These are phyloP conservation scores for Campoletis raptor DNA, from an alignment of 2,888 invertebrate genomes.

Conservation along the genomic window DNA sequence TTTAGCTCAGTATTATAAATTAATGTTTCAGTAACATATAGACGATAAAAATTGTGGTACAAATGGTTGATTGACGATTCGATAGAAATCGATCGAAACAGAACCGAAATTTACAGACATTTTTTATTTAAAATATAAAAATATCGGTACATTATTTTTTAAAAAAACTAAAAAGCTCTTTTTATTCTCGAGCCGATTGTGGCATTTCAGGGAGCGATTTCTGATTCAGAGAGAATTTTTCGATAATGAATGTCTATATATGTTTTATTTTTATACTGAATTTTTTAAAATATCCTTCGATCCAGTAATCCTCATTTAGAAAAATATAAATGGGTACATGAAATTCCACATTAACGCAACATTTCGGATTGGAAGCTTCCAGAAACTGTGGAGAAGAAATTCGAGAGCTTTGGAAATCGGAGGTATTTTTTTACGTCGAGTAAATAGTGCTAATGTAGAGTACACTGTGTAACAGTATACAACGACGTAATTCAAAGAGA, in stretches of 20 bases:
- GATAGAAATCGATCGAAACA: not conserved
- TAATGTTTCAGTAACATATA: too few species aligned
- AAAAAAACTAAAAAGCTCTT: not conserved
- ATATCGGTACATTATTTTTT: not conserved
- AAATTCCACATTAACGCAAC: conserved; percentile 2
- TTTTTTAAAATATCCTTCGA: not conserved
- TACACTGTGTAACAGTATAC: conserved; percentile 30
- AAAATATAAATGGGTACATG: not conserved
- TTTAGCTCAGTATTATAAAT: not conserved
- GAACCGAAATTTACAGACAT: not conserved
- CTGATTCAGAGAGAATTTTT: not conserved
- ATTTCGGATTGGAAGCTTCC: not conserved
- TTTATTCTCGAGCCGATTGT: not conserved
- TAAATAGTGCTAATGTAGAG: conserved; percentile 27
- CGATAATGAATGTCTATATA: not conserved
- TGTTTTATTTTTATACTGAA: not conserved
- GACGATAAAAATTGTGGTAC: too few species aligned
- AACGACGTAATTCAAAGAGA: not conserved
- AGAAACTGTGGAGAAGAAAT: not conserved
- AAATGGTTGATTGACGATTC: not conserved
- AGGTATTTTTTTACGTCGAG: conserved; percentile 34
- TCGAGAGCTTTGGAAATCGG: conserved; percentile 11
- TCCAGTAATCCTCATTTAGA: not conserved
- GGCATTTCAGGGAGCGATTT: not conserved
- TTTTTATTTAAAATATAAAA: not conserved